These are phyloP conservation scores for Hofmannophila pseudospretella DNA, from an alignment of 2,888 invertebrate species.

Conservation along the genomic window DNA sequence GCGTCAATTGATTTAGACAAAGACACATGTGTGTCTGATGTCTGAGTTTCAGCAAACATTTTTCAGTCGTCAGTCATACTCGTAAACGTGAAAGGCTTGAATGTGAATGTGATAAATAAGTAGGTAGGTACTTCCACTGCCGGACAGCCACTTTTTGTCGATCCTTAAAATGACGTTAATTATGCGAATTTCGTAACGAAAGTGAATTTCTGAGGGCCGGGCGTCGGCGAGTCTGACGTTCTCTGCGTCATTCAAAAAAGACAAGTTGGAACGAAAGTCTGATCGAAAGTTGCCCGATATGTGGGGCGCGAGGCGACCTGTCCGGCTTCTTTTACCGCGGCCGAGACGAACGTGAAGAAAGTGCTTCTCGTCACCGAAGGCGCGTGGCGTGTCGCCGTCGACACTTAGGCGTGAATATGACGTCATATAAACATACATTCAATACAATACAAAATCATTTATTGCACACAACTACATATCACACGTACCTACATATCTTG, in stretches of 20 bases:
- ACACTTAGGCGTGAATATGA: slow-evolving; percentile 14
- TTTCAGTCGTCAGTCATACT: not conserved
- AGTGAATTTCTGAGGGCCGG: slow-evolving; percentile 46
- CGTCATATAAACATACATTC: slow-evolving; percentile 28
- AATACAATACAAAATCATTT: slow-evolving; percentile 6
- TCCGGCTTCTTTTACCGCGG: slow-evolving; percentile 42
- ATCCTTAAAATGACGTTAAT: slow-evolving; percentile 8
- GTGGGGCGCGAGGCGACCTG: slow-evolving; percentile 61
- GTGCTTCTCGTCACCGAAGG: slow-evolving; percentile 33
- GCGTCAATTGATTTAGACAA: not conserved
- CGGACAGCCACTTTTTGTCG: slow-evolving; percentile 1
- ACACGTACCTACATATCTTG: not conserved
- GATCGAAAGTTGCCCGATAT: slow-evolving; percentile 75
- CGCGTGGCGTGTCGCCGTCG: slow-evolving; percentile 11
- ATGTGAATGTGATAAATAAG: no score
- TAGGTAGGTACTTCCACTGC: no score
- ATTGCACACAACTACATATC: not conserved
- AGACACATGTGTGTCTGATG: not conserved
- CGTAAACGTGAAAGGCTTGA: slow-evolving; percentile 14
- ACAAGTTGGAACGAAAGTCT: slow-evolving; percentile 67
- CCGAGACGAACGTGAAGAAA: slow-evolving; percentile 44
- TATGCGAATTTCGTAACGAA: slow-evolving; percentile 34
- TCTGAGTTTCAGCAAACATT: not conserved
- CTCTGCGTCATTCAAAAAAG: slow-evolving; percentile 52
- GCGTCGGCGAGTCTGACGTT: slow-evolving; percentile 54